Evolutionary conservation across 37 sponge, comb jelly and placozoan species (phyloP).

Genomic region (Beroe ovata): DNA sequence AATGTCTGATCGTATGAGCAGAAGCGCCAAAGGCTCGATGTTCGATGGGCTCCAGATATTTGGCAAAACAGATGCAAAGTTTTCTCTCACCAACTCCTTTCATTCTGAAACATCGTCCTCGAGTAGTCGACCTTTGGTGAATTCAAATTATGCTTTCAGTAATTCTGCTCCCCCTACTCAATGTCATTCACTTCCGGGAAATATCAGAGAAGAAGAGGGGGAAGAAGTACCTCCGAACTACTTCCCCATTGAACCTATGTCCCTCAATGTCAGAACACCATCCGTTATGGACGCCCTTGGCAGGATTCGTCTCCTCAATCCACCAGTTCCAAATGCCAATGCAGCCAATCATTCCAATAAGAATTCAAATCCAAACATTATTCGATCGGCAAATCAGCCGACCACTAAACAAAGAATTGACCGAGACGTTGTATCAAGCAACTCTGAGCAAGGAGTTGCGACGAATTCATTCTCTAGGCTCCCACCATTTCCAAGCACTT

Average conservation of each 20-base stretch:
- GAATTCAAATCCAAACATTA: background rate
- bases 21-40: conserved; percentile 30
- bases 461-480: background rate
- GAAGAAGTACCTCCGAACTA: conserved; percentile 8
- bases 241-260: conserved; percentile 15
- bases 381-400: background rate
- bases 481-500: too few species aligned
- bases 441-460: background rate
- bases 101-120: background rate
- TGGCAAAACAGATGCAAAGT: conserved; percentile 62
- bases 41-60: conserved; percentile 62
- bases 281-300: background rate
- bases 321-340: background rate
- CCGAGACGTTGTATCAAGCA: background rate
- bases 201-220: background rate
- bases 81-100: conserved; percentile 27
- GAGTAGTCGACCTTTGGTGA: background rate
- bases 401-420: background rate
- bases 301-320: background rate
- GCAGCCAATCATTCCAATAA: too few species aligned
- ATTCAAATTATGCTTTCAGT: conserved; percentile 7
- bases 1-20: conserved; percentile 12
- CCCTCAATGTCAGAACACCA: background rate
- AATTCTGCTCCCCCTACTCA: background rate
- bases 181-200: background rate